Evolutionary conservation across 1,140 invertebrate species (phyloP), one percentile per base, ranked within the genome.

Genomic region (Aphelenchoides besseyi): DNA sequence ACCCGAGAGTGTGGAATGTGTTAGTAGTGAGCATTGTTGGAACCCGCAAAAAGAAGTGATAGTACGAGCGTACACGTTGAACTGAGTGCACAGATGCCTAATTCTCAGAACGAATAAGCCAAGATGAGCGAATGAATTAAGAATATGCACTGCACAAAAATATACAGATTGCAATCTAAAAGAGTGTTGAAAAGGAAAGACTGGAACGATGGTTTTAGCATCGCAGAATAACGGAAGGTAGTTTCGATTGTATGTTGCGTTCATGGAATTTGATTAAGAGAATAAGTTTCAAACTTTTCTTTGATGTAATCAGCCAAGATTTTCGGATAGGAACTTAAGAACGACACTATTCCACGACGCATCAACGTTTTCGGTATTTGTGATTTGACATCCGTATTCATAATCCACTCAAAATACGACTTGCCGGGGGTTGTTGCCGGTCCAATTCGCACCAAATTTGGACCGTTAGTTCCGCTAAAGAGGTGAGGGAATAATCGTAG

Each of bases 371-470:
- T 41, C 2, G 70, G 70, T 3, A 71, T 35, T 33, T 41, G 18
- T 26, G n/a, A 32, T 33, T 71, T 71, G 3, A 71, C 37, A 29
- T 71, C 70, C 2, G 64, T 70, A 29, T 68, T 70, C 64, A 71
- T 69, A 18, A 71, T 67, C 69, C 36, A 71, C 37, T 71, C 70
- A 53, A 69, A 71, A 12, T 69, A 26, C 1, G 69, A 72, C 3
- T 70, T 9, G 18, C n/a, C 26, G 2, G 23, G n/a, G 41, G 23
- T 33, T 2, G 18, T 35, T 59, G 32, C 32, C 26, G 57, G 12
- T 8, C 23, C 41, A 16, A 71, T 71, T 12, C 59, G 61, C 5
- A 71, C 29, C 1, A 71, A 18, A 68, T 71, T 71, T 23, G 53
- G 28, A 33, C 63, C 61, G 36, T 71, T 71, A n/a, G 32, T 35